phyloP scores from a whole-genome alignment of 2,797 vertebrate genomes.

The Falco naumanni region DNA sequence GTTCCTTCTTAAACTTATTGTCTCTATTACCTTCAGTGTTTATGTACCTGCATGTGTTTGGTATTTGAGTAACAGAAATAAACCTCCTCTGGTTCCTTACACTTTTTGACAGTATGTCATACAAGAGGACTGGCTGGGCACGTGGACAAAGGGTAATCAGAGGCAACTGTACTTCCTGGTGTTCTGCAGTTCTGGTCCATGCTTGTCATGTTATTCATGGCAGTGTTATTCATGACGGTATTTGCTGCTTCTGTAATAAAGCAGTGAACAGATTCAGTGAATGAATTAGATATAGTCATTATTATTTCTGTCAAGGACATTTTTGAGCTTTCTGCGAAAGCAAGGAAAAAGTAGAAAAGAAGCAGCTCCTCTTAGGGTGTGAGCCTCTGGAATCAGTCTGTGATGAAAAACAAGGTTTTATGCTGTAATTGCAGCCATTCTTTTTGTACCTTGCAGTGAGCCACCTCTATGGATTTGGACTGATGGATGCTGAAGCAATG shows the following conservation, averaged over 20 bases:
- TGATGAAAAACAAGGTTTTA: neutral
- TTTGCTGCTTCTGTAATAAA: neutral
- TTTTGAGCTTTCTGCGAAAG: neutral
- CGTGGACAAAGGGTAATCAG: neutral
- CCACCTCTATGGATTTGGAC: constrained; percentile 96
- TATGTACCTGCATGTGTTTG: neutral
- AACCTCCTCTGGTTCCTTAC: neutral
- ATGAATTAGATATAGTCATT: neutral
- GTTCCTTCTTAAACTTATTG: neutral
- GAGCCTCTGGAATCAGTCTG: neutral
- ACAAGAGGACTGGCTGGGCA: neutral
- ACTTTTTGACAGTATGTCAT: neutral
- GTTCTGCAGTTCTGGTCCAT: neutral
- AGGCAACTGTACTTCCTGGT: neutral
- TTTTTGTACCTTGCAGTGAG: constrained; percentile 85
- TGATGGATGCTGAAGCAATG: constrained; percentile 99
- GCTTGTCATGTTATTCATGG: neutral
- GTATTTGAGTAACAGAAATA: neutral
- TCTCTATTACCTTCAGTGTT: neutral
- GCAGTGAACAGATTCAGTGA: neutral
- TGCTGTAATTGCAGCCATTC: neutral
- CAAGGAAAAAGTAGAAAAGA: neutral
- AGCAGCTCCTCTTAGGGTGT: neutral
- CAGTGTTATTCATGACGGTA: neutral
- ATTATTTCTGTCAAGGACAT: neutral